Evolutionary conservation across 2,888 invertebrate genomes (phyloP).

Genomic region (Tenthredo distinguenda): DNA sequence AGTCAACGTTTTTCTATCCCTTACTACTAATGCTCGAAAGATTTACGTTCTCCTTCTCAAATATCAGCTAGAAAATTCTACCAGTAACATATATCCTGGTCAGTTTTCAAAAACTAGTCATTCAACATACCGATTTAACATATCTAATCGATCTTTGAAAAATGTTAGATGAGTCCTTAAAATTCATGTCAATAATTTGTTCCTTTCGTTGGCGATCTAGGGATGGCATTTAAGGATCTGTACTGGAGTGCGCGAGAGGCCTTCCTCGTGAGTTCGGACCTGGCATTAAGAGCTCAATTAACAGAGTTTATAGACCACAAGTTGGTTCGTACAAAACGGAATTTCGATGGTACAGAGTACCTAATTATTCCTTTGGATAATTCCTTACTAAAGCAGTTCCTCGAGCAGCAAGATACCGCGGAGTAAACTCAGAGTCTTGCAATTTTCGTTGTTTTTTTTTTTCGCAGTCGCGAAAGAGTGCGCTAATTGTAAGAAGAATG

Average conservation of each 20-base stretch:
- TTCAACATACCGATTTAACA: neutral
- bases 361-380: conserved; percentile 89
- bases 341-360: conserved; percentile 90
- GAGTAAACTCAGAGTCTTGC: neutral
- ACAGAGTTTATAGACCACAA: conserved; percentile 98
- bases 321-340: conserved; percentile 89
- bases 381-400: conserved; percentile 87
- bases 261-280: conserved; percentile 95
- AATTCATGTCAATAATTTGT: conserved; percentile 42
- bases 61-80: conserved; percentile 89
- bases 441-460: neutral
- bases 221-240: conserved; percentile 93
- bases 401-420: conserved; percentile 81
- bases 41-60: conserved; percentile 91
- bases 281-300: conserved; percentile 93
- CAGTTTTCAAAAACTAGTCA: conserved; percentile 58
- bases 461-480: neutral
- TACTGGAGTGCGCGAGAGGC: conserved; percentile 92
- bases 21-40: conserved; percentile 92
- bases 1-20: conserved; percentile 92
- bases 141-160: neutral
- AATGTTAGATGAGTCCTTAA: neutral
- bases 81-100: conserved; percentile 88
- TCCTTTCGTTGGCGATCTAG: conserved; percentile 77
- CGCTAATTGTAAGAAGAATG: neutral